Base-by-base conservation (phyloP, 2,888 invertebrate genomes). In the Melieria omissa region DNA sequence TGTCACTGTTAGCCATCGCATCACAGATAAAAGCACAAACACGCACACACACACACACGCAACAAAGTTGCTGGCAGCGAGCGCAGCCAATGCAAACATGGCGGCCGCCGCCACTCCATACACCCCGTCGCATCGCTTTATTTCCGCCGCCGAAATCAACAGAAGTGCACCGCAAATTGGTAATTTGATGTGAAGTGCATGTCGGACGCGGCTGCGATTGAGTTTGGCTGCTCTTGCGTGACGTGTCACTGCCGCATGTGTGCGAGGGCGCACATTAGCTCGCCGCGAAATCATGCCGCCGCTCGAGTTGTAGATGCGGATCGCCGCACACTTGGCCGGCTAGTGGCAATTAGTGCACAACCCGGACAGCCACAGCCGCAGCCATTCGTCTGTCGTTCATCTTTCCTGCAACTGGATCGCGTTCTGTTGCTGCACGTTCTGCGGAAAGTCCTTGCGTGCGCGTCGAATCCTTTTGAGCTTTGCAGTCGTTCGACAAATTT, bases 161-260 rank as follows among this genome's bases (percentile, higher is more conserved):
- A 58, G 58, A 66, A 68, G 44, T 68, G 61, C 61, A 61, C 67
- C 80, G 75, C 82, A 81, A 82, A 81, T 83, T 83, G 82, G 79
- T 81, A 81, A 82, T 82, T 82, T 81, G 80, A 65, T 74, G 78
- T 74, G 79, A 73, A 82, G 82, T 81, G 83, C 79, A 82, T 76
- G 79, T 82, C 80, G 78, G 78, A 81, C 80, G 81, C 78, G 80
- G 44, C 57, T 16, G 55, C 44, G 5, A 6, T 14, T 41, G 7
- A n/a, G 5, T 16, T 41, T 45, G 41, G 41, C 14, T 41, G 61
- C 46, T 65, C 0, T 57, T 41, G 55, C 41, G 55, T 54, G 9
- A 10, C 46, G 68, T 14, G 47, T 65, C 12, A 14, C 7, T 61
- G 62, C 47, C 16, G 68, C 9, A 14, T 52, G 47, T 29, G 45